phyloP scores from a whole-genome alignment of 2,113 vertebrate species.

The Leucosticte australis region DNA sequence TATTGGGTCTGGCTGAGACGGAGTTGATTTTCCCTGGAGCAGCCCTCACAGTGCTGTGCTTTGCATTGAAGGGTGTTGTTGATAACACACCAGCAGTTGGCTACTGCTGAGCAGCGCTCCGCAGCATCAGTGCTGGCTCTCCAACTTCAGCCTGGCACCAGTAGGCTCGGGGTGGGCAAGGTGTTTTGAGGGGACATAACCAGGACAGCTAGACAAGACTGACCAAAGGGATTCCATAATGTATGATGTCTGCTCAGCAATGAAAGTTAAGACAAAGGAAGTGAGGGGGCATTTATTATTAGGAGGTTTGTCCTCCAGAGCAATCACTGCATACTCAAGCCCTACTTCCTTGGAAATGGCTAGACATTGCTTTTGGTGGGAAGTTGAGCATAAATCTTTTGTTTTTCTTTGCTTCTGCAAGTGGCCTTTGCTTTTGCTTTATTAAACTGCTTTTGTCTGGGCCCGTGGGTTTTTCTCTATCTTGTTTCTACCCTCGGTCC shows the following conservation, averaged over 20 bases:
- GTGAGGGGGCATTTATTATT: not conserved
- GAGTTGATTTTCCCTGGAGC: not conserved
- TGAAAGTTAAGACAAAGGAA: not conserved
- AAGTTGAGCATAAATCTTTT: not conserved
- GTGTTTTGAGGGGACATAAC: not conserved
- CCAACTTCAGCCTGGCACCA: not conserved
- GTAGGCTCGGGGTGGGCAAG: rapidly evolving
- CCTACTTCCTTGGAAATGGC: not conserved
- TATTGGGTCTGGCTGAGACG: not conserved
- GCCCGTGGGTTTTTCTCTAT: not conserved
- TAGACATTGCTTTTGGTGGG: not conserved
- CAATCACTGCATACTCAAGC: not conserved
- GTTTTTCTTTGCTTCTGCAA: not conserved
- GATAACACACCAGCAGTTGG: not conserved
- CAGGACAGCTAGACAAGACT: not conserved
- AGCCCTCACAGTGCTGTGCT: not conserved
- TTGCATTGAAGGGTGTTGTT: not conserved
- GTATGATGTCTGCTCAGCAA: not conserved
- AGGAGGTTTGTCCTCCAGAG: not conserved
- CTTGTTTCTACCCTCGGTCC: not conserved
- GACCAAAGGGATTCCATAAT: not conserved
- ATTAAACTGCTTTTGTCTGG: not conserved
- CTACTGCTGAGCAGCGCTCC: not conserved
- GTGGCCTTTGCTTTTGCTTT: not conserved
- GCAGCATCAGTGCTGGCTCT: not conserved